A percentile compares a stretch with the other conserved stretches of the same genome.
phyloP scores from a whole-genome alignment of 2,113 vertebrate genomes.

The Strix uralensis region DNA sequence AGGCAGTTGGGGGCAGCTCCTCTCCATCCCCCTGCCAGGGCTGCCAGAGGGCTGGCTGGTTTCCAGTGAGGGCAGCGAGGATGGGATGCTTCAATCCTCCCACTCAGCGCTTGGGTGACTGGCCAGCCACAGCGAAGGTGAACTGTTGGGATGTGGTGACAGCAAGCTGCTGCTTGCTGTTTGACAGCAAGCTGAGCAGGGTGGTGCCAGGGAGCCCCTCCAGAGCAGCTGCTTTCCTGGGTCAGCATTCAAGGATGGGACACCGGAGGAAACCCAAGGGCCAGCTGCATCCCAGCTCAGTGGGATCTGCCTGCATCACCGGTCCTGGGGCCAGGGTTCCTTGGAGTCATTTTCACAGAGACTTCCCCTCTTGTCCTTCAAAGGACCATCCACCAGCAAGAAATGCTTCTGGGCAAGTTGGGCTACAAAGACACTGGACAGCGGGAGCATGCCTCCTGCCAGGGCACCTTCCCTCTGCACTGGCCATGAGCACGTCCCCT shows the following conservation, averaged over 20 bases:
- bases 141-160: not conserved
- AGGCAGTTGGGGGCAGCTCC: not conserved
- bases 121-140: not conserved
- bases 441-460: fast-evolving
- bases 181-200: not conserved
- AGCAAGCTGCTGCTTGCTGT: not conserved
- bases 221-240: not conserved
- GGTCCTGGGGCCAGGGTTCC: not conserved
- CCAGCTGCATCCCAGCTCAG: not conserved
- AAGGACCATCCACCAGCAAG: not conserved
- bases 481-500: fast-evolving
- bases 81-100: not conserved
- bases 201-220: not conserved
- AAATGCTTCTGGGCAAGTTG: not conserved
- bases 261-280: not conserved
- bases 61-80: not conserved
- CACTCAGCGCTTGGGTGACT: fast-evolving
- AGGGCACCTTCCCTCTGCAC: fast-evolving
- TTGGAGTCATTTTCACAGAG: not conserved
- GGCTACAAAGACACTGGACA: not conserved
- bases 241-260: not conserved
- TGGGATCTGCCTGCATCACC: not conserved
- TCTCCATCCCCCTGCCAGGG: not conserved
- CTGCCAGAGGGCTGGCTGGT: not conserved
- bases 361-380: not conserved